Base-by-base conservation (phyloP, 2,888 invertebrate species). In the Poecilus cupreus region DNA sequence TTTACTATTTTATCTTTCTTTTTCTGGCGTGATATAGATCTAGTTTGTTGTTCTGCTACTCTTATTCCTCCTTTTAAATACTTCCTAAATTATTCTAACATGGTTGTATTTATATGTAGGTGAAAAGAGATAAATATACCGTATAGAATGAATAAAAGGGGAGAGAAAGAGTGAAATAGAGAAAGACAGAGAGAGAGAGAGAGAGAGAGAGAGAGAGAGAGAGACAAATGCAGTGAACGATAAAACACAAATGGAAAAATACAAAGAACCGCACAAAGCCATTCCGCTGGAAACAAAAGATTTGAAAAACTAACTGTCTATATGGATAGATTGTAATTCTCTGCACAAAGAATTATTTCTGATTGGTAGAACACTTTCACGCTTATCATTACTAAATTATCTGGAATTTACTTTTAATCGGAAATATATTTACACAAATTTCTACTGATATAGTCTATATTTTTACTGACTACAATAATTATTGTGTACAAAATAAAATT, bases 241-340 rank as follows among this genome's bases (percentile, higher is more conserved):
- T 75, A 75, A 75, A 75, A 75, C 49, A 18, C 13, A 51, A 75
- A 75, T 75, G 49, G 51, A 75, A 49, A 75, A 75, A 75, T 24
- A 49, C 74, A 75, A 75, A 24, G 74, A 74, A 49, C 16, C 20
- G 11, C n/a, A 20, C 72, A 72, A 72, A 64, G 64, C 68, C 43
- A 68, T 68, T 68, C 10, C 20, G 22, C 11, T 18, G 8, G 39
- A 37, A 18, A 37, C 24, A 68, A 13, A 64, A 68, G 43, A 68
- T 68, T 68, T 68, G 6, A 37, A 68, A 68, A 68, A 43, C n/a
- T 68, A 68, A 39, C 68, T 68, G 39, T 68, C 39, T 37, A 68
- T 13, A 13, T 43, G 68, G 43, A 68, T 68, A 16, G n/a, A 60
- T 24, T 60, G 60, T 60, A 60, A 60, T 60, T 60, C 13, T 60